These are phyloP conservation scores for Chrysocyon brachyurus DNA, from an alignment of 2,797 vertebrate genomes.

Conservation along the genomic window DNA sequence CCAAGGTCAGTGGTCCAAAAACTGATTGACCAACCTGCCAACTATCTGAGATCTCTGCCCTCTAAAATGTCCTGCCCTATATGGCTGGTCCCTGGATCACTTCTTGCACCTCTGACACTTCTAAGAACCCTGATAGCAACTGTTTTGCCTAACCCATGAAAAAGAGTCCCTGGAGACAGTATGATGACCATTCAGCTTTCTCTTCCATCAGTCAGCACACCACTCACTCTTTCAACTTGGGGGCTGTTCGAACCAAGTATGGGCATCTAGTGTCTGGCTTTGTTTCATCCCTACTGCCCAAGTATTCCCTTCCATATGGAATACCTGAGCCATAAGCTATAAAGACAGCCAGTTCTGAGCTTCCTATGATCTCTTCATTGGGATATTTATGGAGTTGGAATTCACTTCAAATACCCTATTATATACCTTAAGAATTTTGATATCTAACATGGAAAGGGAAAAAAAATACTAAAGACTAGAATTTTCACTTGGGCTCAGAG, in stretches of 20 bases:
- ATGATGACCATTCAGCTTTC: not conserved
- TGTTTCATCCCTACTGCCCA: not conserved
- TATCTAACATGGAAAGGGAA: not conserved
- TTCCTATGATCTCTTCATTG: not conserved
- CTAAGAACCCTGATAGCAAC: not conserved
- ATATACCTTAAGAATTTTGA: slow-evolving; percentile 11
- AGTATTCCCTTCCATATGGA: not conserved
- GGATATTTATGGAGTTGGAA: not conserved
- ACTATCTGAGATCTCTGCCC: not conserved
- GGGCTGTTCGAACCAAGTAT: not conserved
- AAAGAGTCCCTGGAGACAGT: not conserved
- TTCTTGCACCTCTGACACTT: not conserved
- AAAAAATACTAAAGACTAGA: not conserved
- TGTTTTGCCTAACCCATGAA: not conserved
- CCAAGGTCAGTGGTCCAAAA: not conserved
- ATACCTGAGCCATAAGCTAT: not conserved
- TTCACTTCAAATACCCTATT: not conserved
- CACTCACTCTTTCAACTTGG: not conserved
- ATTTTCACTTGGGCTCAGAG: not conserved
- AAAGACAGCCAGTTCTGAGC: not conserved
- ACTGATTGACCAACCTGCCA: not conserved
- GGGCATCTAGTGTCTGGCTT: not conserved
- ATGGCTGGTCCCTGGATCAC: not conserved
- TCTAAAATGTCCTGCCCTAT: not conserved
- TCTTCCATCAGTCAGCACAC: not conserved